Evolutionary conservation across 2,113 vertebrate species (phyloP).

Genomic region (Antigone vipio): DNA sequence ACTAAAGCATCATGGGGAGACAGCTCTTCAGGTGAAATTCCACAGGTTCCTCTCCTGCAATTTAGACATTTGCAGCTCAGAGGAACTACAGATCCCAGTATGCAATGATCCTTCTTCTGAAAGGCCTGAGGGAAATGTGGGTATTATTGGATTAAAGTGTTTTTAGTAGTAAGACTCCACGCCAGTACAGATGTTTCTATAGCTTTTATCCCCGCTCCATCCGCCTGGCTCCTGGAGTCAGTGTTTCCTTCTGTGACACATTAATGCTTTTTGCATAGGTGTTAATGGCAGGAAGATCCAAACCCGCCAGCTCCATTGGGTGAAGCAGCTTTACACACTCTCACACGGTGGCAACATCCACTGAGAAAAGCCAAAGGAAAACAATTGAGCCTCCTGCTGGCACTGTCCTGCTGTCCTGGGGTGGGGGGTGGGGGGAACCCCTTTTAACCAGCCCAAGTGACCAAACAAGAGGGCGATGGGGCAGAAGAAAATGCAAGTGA

Average conservation of each 20-base stretch:
- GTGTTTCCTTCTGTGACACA: neutral
- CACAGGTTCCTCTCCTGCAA: neutral
- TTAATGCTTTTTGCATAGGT: neutral
- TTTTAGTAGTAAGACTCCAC: neutral
- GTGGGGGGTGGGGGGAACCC: neutral
- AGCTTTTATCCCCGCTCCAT: neutral
- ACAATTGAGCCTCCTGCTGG: neutral
- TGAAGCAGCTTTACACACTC: neutral
- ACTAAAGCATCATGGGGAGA: neutral
- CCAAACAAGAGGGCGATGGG: neutral
- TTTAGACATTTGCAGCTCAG: neutral
- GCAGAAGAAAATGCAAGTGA: conserved; percentile 7
- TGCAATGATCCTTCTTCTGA: neutral
- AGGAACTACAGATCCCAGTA: neutral
- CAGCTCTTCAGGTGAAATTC: neutral
- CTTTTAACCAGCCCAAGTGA: neutral
- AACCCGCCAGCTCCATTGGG: rapidly evolving
- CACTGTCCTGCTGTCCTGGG: neutral
- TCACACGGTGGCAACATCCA: neutral
- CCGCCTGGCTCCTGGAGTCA: neutral
- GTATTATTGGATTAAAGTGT: neutral
- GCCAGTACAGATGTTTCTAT: neutral
- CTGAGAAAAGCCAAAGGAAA: neutral
- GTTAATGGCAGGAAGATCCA: neutral
- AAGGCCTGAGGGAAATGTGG: neutral